Evolutionary conservation across 2,888 invertebrate species (phyloP), one percentile per base, ranked within the genome.

Genomic region (Campoplex nolae): DNA sequence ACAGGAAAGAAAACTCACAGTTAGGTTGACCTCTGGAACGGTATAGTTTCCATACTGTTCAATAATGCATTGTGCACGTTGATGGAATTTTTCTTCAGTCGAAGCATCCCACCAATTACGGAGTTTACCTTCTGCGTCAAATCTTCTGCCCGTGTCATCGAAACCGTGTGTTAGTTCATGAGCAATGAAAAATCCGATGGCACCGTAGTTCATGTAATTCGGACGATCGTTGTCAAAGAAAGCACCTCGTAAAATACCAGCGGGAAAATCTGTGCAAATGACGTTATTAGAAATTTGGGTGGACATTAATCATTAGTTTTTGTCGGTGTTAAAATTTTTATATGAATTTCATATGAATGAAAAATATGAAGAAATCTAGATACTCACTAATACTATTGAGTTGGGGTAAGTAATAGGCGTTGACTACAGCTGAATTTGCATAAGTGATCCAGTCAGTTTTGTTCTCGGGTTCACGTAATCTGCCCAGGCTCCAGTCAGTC

Each of bases 401-500:
- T 3, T 95, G 92, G 0, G 95, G 94, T 38, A 95, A 95, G 88
- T 96, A 96, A 91, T 95, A 96, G 0, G 96, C 96, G 89, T 96
- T 96, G 23, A 96, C 95, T 38, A 95, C 92, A 8, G 95, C 95
- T 0, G 95, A 94, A 8, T 94, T 92, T n/a, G 95, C 95, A 84
- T 95, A 95, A 28, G 94, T 93, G 18, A 94, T 92, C 96, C 96
- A 96, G 85, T 95, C 95, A 18, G 94, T 95, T 90, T 95, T 95
- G 90, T 95, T 95, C 0, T 95, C 95, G 1, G 95, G 94, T 89
- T 95, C 94, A 42, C 95, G 92, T 38, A 96, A 92, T 88, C 95
- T 95, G 45, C 94, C 93, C 88, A 95, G 95, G 3, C 95, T 94
- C 87, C 95, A 95, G 88, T 96, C 95, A 2, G 95, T 95, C 28